Conservation (phyloP, 2,113 vertebrate species). For the Sclerurus mexicanus region DNA sequence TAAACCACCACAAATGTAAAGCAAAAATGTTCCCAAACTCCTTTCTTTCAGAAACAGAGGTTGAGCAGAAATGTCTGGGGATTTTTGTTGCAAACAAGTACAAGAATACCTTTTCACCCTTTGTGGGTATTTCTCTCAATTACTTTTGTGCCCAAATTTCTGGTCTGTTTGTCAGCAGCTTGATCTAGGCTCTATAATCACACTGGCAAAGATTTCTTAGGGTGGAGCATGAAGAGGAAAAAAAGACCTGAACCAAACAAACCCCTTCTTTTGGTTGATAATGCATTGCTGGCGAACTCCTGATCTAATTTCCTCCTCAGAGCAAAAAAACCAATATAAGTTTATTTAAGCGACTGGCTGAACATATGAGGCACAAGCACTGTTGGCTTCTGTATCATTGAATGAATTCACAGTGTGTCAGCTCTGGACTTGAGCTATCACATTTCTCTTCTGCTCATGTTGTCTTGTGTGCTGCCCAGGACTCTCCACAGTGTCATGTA, state of each 20-base stretch:
- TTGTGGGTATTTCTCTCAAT: not conserved
- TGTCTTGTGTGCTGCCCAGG: not conserved
- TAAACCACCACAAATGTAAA: too few species aligned
- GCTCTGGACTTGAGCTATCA: not conserved
- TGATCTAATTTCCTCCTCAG: not conserved
- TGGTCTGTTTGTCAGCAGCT: not conserved
- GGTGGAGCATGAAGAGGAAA: not conserved
- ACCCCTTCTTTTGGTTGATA: not conserved
- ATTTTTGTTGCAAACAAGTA: not conserved
- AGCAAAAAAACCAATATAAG: not conserved
- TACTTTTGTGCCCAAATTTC: not conserved
- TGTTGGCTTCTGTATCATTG: not conserved
- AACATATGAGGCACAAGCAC: not conserved
- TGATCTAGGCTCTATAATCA: not conserved
- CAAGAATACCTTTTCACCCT: not conserved
- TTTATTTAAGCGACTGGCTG: not conserved
- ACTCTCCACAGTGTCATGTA: not conserved
- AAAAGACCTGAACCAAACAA: not conserved
- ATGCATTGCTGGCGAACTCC: not conserved
- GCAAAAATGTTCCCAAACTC: not conserved
- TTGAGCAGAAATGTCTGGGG: not conserved
- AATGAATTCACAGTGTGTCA: rapidly evolving
- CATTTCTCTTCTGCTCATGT: rapidly evolving
- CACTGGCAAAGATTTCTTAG: not conserved
- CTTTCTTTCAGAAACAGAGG: not conserved